These are phyloP conservation scores for Accipiter cooperii DNA, from an alignment of 2,113 vertebrate species.

Conservation along the genomic window DNA sequence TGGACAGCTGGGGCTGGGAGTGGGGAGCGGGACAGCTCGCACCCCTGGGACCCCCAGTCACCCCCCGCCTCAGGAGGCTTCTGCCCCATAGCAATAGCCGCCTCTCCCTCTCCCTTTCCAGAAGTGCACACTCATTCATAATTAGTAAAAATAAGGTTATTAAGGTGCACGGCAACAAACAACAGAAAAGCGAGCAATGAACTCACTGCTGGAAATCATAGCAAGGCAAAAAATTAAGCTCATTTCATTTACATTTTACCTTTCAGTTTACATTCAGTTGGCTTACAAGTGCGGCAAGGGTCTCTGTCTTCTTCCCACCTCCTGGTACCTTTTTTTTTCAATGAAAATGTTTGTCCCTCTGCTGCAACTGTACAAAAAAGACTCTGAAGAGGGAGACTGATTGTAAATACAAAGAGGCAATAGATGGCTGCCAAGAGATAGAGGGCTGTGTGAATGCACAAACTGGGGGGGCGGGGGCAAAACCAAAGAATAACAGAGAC, in stretches of 20 bases:
- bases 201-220: background rate
- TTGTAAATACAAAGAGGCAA: background rate
- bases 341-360: background rate
- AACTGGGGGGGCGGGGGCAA: background rate
- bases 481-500: background rate
- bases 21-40: background rate
- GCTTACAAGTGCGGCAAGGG: background rate
- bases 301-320: background rate
- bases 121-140: background rate
- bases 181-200: background rate
- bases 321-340: background rate
- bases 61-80: background rate
- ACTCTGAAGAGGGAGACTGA: background rate
- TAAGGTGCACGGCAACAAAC: background rate
- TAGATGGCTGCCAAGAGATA: background rate
- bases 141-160: background rate
- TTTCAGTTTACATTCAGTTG: background rate
- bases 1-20: constrained; percentile 6
- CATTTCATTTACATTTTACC: background rate
- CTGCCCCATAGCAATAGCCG: fast-evolving
- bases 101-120: background rate
- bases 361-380: background rate
- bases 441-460: background rate
- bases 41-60: background rate
- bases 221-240: background rate